Percentiles rank a stretch among this genome's conserved stretches.
Evolutionary conservation across 1,140 invertebrate species (phyloP).

Genomic region (Sitophilus oryzae): DNA sequence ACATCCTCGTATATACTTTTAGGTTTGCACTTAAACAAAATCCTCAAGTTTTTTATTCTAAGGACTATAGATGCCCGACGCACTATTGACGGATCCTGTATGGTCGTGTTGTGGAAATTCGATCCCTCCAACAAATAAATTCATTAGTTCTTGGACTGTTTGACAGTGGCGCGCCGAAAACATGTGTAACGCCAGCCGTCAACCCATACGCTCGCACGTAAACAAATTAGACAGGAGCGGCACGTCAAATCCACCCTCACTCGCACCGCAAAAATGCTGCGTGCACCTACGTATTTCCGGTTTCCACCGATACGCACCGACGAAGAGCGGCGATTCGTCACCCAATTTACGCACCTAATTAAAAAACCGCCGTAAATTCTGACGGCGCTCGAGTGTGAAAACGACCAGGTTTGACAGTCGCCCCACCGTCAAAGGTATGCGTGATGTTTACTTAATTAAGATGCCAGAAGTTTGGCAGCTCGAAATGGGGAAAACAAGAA

Average conservation of each 20-base stretch:
- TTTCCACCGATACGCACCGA: neutral
- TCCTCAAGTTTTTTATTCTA: too few relatives aligned
- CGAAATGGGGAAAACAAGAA: neutral
- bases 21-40: too few relatives aligned
- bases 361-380: conserved; percentile 4
- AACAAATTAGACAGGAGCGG: neutral
- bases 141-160: neutral
- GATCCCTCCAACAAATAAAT: neutral
- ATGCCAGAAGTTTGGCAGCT: neutral
- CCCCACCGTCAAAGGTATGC: neutral
- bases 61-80: too few relatives aligned
- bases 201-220: too few relatives aligned
- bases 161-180: neutral
- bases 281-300: neutral
- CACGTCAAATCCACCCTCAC: neutral
- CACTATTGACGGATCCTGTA: too few relatives aligned
- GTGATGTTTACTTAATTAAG: neutral
- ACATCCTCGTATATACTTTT: too few relatives aligned
- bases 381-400: conserved; percentile 2
- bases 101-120: too few relatives aligned
- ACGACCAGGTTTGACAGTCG: neutral
- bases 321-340: conserved; percentile 3
- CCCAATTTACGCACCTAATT: neutral
- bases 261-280: neutral
- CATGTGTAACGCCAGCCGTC: neutral